Evolutionary conservation across 2,888 invertebrate genomes (phyloP).

Genomic region (Stratiomys singularior): DNA sequence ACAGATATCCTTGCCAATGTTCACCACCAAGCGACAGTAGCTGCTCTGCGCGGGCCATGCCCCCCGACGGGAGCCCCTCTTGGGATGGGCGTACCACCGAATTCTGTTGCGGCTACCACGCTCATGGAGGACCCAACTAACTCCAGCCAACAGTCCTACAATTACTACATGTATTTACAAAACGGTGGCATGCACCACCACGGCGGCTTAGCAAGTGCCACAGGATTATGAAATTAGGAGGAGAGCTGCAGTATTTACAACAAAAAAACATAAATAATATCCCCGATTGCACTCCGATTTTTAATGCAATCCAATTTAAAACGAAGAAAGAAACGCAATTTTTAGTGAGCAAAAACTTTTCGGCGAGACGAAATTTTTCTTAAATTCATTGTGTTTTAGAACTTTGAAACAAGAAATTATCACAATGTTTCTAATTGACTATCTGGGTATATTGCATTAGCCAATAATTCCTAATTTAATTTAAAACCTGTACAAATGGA

Average conservation of each 20-base stretch:
- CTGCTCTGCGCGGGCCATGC: slow-evolving; percentile 57
- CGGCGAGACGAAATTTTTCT: background rate
- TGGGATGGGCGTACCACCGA: slow-evolving; percentile 55
- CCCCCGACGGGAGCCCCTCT: slow-evolving; percentile 54
- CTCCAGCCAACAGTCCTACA: slow-evolving; percentile 59
- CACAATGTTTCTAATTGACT: no score
- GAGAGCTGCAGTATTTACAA: slow-evolving; percentile 5
- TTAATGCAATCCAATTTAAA: background rate
- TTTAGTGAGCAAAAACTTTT: background rate
- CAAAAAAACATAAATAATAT: background rate
- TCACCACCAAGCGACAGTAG: slow-evolving; percentile 62
- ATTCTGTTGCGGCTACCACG: slow-evolving; percentile 55
- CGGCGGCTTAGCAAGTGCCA: slow-evolving; percentile 61
- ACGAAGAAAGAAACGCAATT: background rate
- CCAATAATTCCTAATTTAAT: no score
- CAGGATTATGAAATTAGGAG: slow-evolving; percentile 62
- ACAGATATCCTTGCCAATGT: slow-evolving; percentile 69
- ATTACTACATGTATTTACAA: slow-evolving; percentile 66
- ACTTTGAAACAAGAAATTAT: no score
- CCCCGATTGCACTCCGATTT: no score
- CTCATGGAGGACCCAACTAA: slow-evolving; percentile 53
- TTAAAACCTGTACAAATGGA: no score
- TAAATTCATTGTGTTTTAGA: background rate
- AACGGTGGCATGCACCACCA: slow-evolving; percentile 65
- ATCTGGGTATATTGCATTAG: no score